Evolutionary conservation across 2,888 invertebrate species (phyloP).

Genomic region (Steinernema carpocapsae): DNA sequence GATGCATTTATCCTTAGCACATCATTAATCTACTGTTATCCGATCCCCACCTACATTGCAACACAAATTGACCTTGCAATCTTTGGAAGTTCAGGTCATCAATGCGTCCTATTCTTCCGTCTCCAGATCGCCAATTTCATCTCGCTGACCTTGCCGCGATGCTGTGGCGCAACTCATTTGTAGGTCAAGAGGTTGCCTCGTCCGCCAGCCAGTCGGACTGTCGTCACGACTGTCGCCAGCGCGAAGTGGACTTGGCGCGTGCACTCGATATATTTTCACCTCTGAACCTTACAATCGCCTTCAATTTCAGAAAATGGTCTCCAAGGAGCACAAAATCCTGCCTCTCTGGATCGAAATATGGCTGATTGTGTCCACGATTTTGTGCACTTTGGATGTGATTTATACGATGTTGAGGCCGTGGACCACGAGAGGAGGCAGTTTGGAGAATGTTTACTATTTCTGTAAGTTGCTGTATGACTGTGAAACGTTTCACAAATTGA

Average conservation of each 20-base stretch:
- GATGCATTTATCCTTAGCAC: no score
- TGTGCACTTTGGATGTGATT: conserved; percentile 52
- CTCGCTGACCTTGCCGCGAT: conserved; percentile 7
- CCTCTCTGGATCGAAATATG: conserved; percentile 58
- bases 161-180: conserved; percentile 21
- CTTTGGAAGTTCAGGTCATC: no score
- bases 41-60: no score
- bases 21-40: no score
- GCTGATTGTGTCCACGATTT: conserved; percentile 52
- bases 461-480: conserved; percentile 40
- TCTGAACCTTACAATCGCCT: no score
- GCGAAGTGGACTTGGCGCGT: no score
- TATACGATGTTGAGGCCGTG: conserved; percentile 47
- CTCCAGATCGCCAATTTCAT: no score
- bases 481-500: neutral
- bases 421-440: conserved; percentile 47
- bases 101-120: no score
- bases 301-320: neutral
- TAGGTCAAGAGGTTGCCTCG: conserved; percentile 18
- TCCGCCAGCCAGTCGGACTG: no score
- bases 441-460: conserved; percentile 44
- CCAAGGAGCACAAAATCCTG: conserved; percentile 36
- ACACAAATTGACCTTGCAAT: no score
- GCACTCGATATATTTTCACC: no score
- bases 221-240: no score